Conservation (phyloP, 2,797 vertebrate genomes). For the Dromococcyx pavoninus region DNA sequence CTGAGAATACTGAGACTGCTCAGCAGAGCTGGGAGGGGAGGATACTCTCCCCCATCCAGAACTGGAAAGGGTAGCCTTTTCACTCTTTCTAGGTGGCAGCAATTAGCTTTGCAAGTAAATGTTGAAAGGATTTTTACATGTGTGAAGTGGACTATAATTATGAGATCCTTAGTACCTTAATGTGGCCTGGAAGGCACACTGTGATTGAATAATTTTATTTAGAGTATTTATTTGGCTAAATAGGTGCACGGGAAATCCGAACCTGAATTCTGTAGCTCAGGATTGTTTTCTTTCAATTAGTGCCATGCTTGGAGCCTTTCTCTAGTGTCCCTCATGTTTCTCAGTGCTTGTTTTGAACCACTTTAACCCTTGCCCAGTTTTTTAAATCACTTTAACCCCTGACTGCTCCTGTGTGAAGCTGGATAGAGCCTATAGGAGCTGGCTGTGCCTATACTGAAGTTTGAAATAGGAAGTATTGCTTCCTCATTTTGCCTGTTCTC, state of each 20-base stretch:
- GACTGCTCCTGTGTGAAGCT: background rate
- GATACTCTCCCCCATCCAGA: rapidly evolving
- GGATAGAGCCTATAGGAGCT: background rate
- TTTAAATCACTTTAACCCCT: slow-evolving; percentile 9
- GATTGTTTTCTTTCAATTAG: background rate
- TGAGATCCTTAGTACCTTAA: background rate
- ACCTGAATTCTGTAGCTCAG: background rate
- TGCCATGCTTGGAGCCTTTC: background rate
- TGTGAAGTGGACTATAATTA: background rate
- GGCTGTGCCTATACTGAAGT: background rate
- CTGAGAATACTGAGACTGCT: background rate
- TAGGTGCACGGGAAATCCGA: background rate
- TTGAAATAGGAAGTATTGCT: background rate
- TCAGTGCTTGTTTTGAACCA: background rate
- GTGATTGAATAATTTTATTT: background rate
- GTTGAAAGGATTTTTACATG: background rate
- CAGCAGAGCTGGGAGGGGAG: background rate
- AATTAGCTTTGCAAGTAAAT: background rate
- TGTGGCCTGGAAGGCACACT: background rate
- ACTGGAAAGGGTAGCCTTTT: background rate
- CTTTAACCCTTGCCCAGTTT: slow-evolving; percentile 1
- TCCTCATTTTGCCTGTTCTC: background rate
- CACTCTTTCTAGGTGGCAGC: background rate
- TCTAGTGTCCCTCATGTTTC: background rate
- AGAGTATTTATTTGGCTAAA: background rate